Base-by-base conservation (phyloP, 1,140 invertebrate genomes). In the Lepidurus couesii region DNA sequence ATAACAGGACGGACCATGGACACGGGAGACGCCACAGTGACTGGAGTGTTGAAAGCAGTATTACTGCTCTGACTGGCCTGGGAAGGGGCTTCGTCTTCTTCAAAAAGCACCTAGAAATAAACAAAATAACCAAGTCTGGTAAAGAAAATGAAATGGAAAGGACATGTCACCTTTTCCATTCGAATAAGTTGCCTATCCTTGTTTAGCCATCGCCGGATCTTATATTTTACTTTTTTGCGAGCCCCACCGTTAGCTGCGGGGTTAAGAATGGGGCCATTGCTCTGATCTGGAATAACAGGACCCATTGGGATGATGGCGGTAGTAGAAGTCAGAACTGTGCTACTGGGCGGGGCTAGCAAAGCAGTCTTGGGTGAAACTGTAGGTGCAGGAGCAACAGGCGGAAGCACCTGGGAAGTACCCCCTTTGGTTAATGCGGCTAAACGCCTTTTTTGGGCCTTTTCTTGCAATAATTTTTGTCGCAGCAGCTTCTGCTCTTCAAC, bases 181-280 rank as follows among this genome's bases (percentile, higher is more conserved):
- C 53, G 53, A n/a, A 65, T 65, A n/a, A 65, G 53, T 65, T 65
- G 53, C 21, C 53, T 13, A 7, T 65, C 53, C 21, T 65, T 65
- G n/a, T 65, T 65, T 16, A 65, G n/a, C 53, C 53, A 65, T n/a
- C 53, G 53, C 13, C 53, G 53, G 21, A 65, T 65, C 53, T 65
- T 65, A 21, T 65, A 65, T 21, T 65, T 65, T 13, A 65, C 53
- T 21, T 65, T 65, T 21, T 65, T 65, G 53, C 53, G 53, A n/a
- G 16, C 53, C 16, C 53, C 53, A 16, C 53, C 53, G 21, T 65
- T 65, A 21, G 53, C 53, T 4, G 53, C 21, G 16, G 53, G 53
- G 21, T 21, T 65, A 7, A 21, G 16, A 65, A 13, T 21, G 6
- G 16, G 1, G 13, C 21, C 53, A 65, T 16, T 65, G 53, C 21